A percentile compares a stretch with the other conserved stretches of the same genome.
These are phyloP conservation scores for Spermophilus dauricus DNA, from an alignment of 2,113 vertebrate genomes.

Conservation along the genomic window DNA sequence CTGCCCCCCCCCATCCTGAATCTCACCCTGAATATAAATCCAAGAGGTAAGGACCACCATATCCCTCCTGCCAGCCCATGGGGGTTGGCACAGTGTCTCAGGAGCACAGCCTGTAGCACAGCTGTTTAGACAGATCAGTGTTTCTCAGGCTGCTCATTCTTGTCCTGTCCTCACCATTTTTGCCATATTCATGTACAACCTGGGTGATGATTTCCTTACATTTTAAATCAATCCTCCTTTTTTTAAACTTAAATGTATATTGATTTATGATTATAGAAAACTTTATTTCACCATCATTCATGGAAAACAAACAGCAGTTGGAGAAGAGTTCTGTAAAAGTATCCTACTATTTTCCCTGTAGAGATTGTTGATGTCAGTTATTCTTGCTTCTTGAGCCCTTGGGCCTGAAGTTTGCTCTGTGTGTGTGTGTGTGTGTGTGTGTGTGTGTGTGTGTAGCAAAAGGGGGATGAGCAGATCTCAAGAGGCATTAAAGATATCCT, in stretches of 20 bases:
- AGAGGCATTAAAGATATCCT: neutral
- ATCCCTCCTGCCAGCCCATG: neutral
- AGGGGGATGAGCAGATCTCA: neutral
- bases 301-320: conserved; percentile 36
- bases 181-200: neutral
- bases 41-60: neutral
- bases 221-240: neutral
- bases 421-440: neutral
- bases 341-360: neutral
- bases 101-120: neutral
- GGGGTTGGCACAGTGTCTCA: neutral
- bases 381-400: neutral
- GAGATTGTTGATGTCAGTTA: neutral
- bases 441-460: neutral
- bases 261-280: conserved; percentile 50
- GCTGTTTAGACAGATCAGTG: neutral
- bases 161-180: neutral
- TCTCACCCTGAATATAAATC: neutral
- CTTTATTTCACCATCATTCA: neutral
- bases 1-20: neutral
- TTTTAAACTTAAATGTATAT: neutral
- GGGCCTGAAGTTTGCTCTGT: neutral
- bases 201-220: neutral
- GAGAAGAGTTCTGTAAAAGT: conserved; percentile 35
- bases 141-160: neutral